These are phyloP conservation scores for Lasioglossum malachurum DNA, from an alignment of 2,888 invertebrate species.

Conservation along the genomic window DNA sequence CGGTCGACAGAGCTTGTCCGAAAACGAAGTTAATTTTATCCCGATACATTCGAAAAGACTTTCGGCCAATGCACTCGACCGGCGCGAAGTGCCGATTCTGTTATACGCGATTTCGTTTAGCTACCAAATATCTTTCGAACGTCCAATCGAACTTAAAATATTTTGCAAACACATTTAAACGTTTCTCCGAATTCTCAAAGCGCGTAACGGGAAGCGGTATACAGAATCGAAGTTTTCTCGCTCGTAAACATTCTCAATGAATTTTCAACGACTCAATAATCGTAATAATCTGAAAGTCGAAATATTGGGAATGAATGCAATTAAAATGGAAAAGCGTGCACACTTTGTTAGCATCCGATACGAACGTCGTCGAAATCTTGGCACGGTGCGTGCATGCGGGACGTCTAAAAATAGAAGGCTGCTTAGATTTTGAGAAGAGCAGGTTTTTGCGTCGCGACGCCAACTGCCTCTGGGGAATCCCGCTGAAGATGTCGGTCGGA, in stretches of 20 bases:
- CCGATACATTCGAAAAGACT: background rate
- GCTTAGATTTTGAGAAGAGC: constrained; percentile 66
- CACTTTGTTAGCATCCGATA: constrained; percentile 38
- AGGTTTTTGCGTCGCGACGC: constrained; percentile 77
- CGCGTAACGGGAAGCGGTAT: background rate
- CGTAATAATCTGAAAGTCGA: background rate
- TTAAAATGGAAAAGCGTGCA: constrained; percentile 20
- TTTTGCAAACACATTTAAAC: background rate
- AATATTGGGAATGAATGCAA: background rate
- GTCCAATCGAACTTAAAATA: background rate
- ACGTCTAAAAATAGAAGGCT: constrained; percentile 74
- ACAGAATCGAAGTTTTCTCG: background rate
- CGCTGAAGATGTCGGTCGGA: constrained; percentile 42
- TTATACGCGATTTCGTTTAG: background rate
- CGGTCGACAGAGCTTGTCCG: background rate
- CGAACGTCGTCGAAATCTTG: constrained; percentile 66
- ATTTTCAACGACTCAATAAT: background rate
- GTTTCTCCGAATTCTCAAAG: background rate
- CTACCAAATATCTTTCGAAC: background rate
- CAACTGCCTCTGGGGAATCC: constrained; percentile 70
- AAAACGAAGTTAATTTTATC: background rate
- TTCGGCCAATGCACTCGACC: background rate
- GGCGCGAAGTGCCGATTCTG: background rate
- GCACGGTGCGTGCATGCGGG: constrained; percentile 63
- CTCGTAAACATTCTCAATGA: background rate